Conservation (phyloP, 2,797 vertebrate genomes). For the Pygocentrus nattereri region DNA sequence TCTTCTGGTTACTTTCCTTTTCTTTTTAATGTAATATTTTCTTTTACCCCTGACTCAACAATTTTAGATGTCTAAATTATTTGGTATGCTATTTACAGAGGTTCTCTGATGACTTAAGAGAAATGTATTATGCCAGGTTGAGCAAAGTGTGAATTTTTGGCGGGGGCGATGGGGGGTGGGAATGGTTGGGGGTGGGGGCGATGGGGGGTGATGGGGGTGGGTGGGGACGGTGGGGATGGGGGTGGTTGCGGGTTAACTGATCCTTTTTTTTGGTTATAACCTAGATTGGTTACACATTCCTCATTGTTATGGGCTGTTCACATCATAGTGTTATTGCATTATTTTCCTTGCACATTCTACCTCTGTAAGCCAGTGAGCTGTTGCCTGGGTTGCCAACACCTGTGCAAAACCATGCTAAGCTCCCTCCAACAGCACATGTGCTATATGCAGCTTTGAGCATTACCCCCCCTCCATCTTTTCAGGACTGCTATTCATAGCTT, state of each 20-base stretch:
- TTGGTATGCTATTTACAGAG: not conserved
- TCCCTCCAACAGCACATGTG: slow-evolving; percentile 44
- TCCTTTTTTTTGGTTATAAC: too few relatives aligned
- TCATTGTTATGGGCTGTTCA: not conserved
- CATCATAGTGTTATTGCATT: not conserved
- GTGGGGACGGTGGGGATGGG: too few relatives aligned
- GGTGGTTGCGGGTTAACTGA: too few relatives aligned
- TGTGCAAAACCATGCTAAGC: slow-evolving; percentile 37
- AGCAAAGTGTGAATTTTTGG: slow-evolving; percentile 8
- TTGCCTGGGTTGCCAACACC: slow-evolving; percentile 34
- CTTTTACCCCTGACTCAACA: slow-evolving; percentile 16
- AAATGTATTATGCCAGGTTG: slow-evolving; percentile 5
- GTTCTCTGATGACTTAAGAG: slow-evolving; percentile 5
- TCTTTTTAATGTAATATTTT: slow-evolving; percentile 41
- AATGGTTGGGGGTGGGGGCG: too few relatives aligned
- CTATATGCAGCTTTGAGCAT: slow-evolving; percentile 33
- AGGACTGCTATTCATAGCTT: slow-evolving; percentile 59
- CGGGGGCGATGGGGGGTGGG: too few relatives aligned
- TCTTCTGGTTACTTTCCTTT: slow-evolving; percentile 61
- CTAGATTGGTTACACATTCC: too few relatives aligned
- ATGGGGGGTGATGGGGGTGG: not conserved
- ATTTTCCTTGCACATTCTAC: slow-evolving; percentile 14
- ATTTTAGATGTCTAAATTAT: not conserved
- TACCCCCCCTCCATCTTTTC: slow-evolving; percentile 26
- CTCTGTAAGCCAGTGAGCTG: slow-evolving; percentile 23